phyloP scores from a whole-genome alignment of 1,140 invertebrate genomes.

The Camponotus vicinus region DNA sequence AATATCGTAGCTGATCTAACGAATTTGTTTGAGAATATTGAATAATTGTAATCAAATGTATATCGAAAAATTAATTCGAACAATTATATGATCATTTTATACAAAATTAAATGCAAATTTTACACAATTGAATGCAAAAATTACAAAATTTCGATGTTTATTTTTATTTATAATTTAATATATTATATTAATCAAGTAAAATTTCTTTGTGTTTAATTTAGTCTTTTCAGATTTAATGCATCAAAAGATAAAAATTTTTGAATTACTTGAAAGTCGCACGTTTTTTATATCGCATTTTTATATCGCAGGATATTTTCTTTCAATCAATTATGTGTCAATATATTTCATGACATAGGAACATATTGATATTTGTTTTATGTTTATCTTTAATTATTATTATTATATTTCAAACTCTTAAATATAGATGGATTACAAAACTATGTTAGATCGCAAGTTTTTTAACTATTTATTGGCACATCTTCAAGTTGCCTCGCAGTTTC shows the following conservation, averaged over 20 bases:
- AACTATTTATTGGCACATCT: constrained; percentile 9
- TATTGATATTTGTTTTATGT: not conserved
- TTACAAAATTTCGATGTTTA: not conserved
- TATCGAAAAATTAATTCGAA: not conserved
- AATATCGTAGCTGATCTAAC: constrained; percentile 19
- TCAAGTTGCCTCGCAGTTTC: not conserved
- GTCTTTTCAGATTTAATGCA: not conserved
- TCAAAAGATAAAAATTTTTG: not conserved
- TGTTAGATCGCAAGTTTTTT: constrained; percentile 12
- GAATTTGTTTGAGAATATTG: constrained; percentile 10
- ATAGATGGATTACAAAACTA: not conserved
- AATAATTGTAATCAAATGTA: constrained; percentile 15
- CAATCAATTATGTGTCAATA: not conserved
- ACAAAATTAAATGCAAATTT: not conserved
- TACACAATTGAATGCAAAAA: not conserved
- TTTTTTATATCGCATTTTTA: not conserved
- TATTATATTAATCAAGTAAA: constrained; percentile 5
- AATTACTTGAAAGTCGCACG: not conserved
- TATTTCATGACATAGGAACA: not conserved
- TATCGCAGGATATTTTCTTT: not conserved
- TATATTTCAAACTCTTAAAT: not conserved
- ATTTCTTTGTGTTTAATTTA: not conserved
- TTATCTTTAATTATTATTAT: too few species aligned
- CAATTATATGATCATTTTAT: constrained; percentile 6
- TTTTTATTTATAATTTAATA: not conserved